Base-by-base conservation (phyloP, 1,140 invertebrate species). In the Wasmannia auropunctata region DNA sequence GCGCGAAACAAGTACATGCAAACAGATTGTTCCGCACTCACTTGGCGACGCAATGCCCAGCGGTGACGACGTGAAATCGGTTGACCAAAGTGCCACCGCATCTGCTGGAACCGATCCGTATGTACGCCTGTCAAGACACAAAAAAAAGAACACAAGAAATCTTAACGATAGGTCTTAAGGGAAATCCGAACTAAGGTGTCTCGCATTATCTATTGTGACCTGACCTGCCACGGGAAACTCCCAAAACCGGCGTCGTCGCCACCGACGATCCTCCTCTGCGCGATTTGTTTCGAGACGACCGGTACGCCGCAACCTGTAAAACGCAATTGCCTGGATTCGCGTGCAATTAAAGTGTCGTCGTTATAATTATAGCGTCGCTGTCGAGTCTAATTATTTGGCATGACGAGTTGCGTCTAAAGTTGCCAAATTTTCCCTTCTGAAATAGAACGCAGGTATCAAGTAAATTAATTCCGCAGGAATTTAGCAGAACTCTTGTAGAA, bases 71-170 rank as follows among this genome's bases (percentile, higher is more conserved):
- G 95, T 99, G 98, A 84, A 98, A 97, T 65, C 98, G 96, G 90
- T 98, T 99, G 87, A 99, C 97, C 85, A 99, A 96, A 1, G 98
- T 99, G 43, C 98, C 99, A 8, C 99, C 99, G 94, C 99, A 99
- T 94, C 98, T 98, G 95, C 96, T 97, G 81, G 98, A 97, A 92
- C 98, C 97, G 77, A 99, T 99, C 92, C 98, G 96, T 88, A 99
- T 99, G 95, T 99, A 99, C 1, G 98, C 99, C 96, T 97, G 92
- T 88, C 96, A 95, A 94, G 93, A 88, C 54, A 58, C 67, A 75
- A 87, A 25, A 31, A 37, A 10, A 56, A 88, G 22, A 28, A 49
- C 4, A n/a, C n/a, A n/a, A n/a, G n/a, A n/a, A 56, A 72, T 88
- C 72, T 77, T 60, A 84, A 69, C 60, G 8, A n/a, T 46, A 16